These are phyloP conservation scores for Sebastes iracundus DNA, from an alignment of 2,797 vertebrate genomes.

Conservation along the genomic window DNA sequence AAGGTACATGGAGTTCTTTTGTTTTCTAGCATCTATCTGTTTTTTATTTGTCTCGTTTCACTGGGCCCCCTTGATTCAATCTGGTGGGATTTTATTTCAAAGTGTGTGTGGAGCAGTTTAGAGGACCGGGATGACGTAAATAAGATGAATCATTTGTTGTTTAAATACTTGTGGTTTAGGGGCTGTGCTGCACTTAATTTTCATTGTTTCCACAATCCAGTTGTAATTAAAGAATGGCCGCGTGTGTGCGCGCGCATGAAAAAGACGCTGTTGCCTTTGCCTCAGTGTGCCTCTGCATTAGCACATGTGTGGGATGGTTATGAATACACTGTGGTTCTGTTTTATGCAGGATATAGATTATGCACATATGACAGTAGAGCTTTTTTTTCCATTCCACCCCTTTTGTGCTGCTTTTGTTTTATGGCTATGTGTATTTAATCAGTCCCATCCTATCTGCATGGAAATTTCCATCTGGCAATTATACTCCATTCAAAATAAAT, in stretches of 20 bases:
- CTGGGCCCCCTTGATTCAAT: slow-evolving; percentile 72
- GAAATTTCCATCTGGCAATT: slow-evolving; percentile 78
- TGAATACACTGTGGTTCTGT: slow-evolving; percentile 56
- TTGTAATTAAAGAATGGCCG: slow-evolving; percentile 65
- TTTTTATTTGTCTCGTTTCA: slow-evolving; percentile 79
- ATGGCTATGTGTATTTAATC: slow-evolving; percentile 64
- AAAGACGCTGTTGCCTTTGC: slow-evolving; percentile 15
- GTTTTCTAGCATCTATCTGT: slow-evolving; percentile 75
- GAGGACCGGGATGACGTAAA: slow-evolving; percentile 74
- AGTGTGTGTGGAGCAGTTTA: slow-evolving; percentile 61
- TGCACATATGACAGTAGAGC: slow-evolving; percentile 61
- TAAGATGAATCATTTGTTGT: slow-evolving; percentile 81
- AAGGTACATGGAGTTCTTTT: slow-evolving; percentile 82
- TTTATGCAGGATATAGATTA: slow-evolving; percentile 57
- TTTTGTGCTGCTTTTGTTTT: slow-evolving; percentile 51
- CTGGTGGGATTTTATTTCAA: slow-evolving; percentile 78
- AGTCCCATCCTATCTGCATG: slow-evolving; percentile 71
- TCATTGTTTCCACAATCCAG: slow-evolving; percentile 81
- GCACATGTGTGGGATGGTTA: slow-evolving; percentile 47
- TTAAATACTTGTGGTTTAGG: slow-evolving; percentile 75
- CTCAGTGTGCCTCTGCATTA: slow-evolving; percentile 27
- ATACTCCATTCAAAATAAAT: slow-evolving; percentile 67
- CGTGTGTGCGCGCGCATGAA: background rate
- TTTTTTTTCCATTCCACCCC: slow-evolving; percentile 1
- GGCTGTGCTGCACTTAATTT: slow-evolving; percentile 76